Evolutionary conservation across 2,797 vertebrate genomes (phyloP), one percentile per base, ranked within the genome.

Genomic region (Bryconaethiops microstoma): DNA sequence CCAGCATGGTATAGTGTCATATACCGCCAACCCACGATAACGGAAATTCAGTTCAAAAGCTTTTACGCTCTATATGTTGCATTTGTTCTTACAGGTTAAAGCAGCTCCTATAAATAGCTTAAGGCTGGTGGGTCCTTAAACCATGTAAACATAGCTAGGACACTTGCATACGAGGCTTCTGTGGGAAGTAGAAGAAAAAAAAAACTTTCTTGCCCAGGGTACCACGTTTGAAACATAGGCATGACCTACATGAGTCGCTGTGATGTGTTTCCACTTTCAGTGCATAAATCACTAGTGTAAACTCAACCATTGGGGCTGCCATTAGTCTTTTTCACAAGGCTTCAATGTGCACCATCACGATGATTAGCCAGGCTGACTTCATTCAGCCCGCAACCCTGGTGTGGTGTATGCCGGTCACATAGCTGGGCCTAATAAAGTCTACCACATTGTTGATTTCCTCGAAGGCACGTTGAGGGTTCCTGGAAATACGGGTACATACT

Each of bases 341-440:
- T 12, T 71, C n/a, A 71, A 63, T 73, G 67, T 40, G 63, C 59
- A 77, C 13, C 12, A 35, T 48, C 7, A 60, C 45, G 21, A 55
- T 69, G 68, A 78, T 82, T 74, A 75, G 63, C 76, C 54, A 78
- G 59, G 76, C 70, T 68, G 69, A 84, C 79, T 64, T 70, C 55
- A 59, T 45, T 55, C 19, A 48, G 19, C 50, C 59, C 60, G 52
- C 40, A 68, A 60, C 69, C 59, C 21, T 25, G 57, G 19, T 52
- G 54, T 40, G 1, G 19, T 40, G 63, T 62, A 55, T 74, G 52
- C 65, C 54, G 68, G 19, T 74, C 69, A 82, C 65, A 78, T 55
- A 59, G 75, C 17, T 17, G 68, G 13, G 17, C 64, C 64, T 75
- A 75, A 74, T 82, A 75, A 42, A 78, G 81, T 68, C 81, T 68